These are phyloP conservation scores for Axea sp. DNA, from an alignment of 2,888 invertebrate genomes.

Conservation along the genomic window DNA sequence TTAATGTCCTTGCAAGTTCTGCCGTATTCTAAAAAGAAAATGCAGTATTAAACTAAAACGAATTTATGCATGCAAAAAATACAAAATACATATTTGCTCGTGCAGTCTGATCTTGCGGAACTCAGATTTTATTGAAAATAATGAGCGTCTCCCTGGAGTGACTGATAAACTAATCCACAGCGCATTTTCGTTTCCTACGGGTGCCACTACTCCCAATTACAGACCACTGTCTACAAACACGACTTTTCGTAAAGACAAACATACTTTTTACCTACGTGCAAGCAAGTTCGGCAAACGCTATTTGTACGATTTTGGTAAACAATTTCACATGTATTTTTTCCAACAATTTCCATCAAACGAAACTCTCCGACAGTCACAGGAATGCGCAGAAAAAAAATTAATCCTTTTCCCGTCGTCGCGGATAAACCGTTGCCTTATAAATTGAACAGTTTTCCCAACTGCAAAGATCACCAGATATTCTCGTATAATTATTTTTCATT, in stretches of 20 bases:
- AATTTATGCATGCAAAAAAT: neutral
- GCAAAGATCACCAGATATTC: no score
- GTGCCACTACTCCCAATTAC: conserved; percentile 42
- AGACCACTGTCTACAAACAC: neutral
- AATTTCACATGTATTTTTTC: conserved; percentile 9
- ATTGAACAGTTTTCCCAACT: no score
- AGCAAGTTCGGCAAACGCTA: conserved; percentile 1
- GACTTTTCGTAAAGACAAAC: conserved; percentile 16
- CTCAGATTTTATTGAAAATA: conserved; percentile 38
- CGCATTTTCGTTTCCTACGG: conserved; percentile 32
- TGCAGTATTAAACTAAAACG: neutral
- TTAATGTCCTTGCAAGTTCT: conserved; percentile 89
- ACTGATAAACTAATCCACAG: conserved; percentile 43
- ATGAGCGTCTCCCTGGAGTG: conserved; percentile 22
- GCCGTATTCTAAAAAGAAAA: conserved; percentile 84
- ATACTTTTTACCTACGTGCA: conserved; percentile 5
- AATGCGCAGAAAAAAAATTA: neutral
- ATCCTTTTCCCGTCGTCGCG: no score
- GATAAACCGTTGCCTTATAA: no score
- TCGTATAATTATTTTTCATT: no score
- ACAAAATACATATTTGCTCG: neutral
- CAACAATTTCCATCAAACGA: conserved; percentile 15
- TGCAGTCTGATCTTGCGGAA: neutral
- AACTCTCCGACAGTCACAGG: conserved; percentile 2
- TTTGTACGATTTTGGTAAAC: conserved; percentile 12